Percentiles rank a stretch among this genome's conserved stretches.
phyloP scores from a whole-genome alignment of 2,113 vertebrate genomes.

The Sander lucioperca region DNA sequence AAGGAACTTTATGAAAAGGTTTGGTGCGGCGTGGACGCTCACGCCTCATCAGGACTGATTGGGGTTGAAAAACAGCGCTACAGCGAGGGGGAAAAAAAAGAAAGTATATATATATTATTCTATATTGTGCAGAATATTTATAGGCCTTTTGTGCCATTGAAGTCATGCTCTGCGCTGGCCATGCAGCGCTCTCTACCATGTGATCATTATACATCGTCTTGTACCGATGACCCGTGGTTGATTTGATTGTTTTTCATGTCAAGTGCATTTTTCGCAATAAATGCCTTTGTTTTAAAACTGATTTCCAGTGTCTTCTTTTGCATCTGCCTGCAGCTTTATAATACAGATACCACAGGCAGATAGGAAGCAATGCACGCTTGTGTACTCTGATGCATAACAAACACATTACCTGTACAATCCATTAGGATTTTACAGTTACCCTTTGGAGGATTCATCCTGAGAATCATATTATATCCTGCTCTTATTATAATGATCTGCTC shows the following conservation, averaged over 20 bases:
- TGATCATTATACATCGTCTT: constrained; percentile 87
- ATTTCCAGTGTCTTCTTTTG: constrained; percentile 8
- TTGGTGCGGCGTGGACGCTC: constrained; percentile 39
- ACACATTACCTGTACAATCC: constrained; percentile 47
- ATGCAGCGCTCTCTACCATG: constrained; percentile 79
- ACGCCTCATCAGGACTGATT: constrained; percentile 40
- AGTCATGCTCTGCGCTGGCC: constrained; percentile 78
- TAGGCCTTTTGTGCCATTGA: constrained; percentile 83
- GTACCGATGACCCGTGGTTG: constrained; percentile 86
- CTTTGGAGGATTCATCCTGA: constrained; percentile 40
- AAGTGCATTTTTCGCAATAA: constrained; percentile 89
- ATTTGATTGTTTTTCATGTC: constrained; percentile 85
- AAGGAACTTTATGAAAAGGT: constrained; percentile 55
- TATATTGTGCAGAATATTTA: constrained; percentile 88
- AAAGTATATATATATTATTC: constrained; percentile 80
- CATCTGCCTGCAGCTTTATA: constrained; percentile 9
- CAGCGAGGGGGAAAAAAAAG: constrained; percentile 31
- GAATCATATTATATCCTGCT: constrained; percentile 41
- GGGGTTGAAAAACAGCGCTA: constrained; percentile 27
- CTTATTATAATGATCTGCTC: constrained; percentile 54
- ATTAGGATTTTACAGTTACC: constrained; percentile 42
- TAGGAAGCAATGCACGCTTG: not conserved
- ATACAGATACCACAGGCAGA: not conserved
- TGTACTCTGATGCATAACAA: constrained; percentile 38
- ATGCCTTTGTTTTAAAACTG: constrained; percentile 86